Percentiles rank a stretch among this genome's conserved stretches.
Evolutionary conservation across 2,888 invertebrate genomes (phyloP).

Genomic region (Sphaerophoria rueppellii): DNA sequence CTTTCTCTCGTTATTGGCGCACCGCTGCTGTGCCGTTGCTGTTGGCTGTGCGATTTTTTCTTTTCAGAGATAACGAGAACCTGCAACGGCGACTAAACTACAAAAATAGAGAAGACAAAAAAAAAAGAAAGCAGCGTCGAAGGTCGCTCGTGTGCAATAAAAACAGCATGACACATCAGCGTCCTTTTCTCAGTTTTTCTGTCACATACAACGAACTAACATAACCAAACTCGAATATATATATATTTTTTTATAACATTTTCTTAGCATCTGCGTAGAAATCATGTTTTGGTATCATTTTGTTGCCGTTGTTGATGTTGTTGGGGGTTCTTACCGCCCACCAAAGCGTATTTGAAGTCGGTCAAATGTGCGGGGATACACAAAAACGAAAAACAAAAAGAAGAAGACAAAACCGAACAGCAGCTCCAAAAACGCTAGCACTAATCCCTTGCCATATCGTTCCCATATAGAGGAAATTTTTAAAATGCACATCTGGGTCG

Average conservation of each 20-base stretch:
- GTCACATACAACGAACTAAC: not conserved
- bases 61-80: constrained; percentile 27
- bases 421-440: constrained; percentile 2
- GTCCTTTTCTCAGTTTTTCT: constrained; percentile 25
- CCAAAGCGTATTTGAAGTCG: constrained; percentile 41
- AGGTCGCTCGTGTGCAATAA: constrained; percentile 57
- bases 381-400: constrained; percentile 10
- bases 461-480: not conserved
- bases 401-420: constrained; percentile 5
- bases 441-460: not conserved
- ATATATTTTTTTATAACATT: constrained; percentile 14
- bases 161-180: constrained; percentile 53
- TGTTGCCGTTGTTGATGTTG: not conserved
- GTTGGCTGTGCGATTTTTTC: constrained; percentile 24
- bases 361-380: constrained; percentile 59
- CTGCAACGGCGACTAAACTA: not conserved
- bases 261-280: constrained; percentile 66
- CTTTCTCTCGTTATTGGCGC: constrained; percentile 11
- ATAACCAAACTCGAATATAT: constrained; percentile 23
- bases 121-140: constrained; percentile 41
- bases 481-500: constrained; percentile 4
- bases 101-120: no score
- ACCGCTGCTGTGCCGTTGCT: not conserved
- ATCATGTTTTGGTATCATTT: constrained; percentile 55
- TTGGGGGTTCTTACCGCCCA: constrained; percentile 40